Base-by-base conservation (phyloP, 2,113 vertebrate genomes). In the Labeo catla region DNA sequence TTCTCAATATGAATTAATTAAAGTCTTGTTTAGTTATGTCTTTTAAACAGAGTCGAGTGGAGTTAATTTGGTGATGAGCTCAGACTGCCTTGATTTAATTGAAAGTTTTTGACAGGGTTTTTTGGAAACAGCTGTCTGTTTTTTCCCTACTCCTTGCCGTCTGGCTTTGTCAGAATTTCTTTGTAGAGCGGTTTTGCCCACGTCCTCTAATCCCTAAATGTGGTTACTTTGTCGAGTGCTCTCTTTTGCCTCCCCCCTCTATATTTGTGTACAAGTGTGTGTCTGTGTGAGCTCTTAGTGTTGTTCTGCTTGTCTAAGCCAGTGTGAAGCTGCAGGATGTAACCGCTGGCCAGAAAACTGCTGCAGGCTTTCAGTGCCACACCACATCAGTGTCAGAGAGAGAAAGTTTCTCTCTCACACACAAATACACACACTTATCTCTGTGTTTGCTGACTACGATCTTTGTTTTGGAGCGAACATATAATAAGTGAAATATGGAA, bases 361-460 rank as follows among this genome's bases (percentile, higher is more conserved):
- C 92, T 93, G 88, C 89, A 89, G 93, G 94, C 92, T 94, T 91
- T 92, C 88, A 90, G 84, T 93, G 93, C 90, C 91, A 92, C 83
- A 84, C 86, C 85, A 88, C 90, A 91, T 94, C 93, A 93, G 90
- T 91, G 92, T 93, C 92, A 94, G 68, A 76, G 72, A 68, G 74
- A 85, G 47, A 68, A 52, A 47, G 52, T 78, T 78, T 57, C 63
- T 49, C 45, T 11, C 63, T 15, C 79, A 66, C 43, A 66, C 59
- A 82, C 80, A 39, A 13, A 70, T 39, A 70, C 81, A 50, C 47
- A 52, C 45, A 83, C 28, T 76, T 50, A 76, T 76, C 21, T 76
- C 73, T 28, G 73, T 28, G n/a, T 28, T 76, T 76, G 73, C 73
- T 76, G 73, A 76, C 73, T 76, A 50, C 11, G 73, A 15, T 76